Conservation (phyloP, 1,140 invertebrate species). For the Ruditapes philippinarum region DNA sequence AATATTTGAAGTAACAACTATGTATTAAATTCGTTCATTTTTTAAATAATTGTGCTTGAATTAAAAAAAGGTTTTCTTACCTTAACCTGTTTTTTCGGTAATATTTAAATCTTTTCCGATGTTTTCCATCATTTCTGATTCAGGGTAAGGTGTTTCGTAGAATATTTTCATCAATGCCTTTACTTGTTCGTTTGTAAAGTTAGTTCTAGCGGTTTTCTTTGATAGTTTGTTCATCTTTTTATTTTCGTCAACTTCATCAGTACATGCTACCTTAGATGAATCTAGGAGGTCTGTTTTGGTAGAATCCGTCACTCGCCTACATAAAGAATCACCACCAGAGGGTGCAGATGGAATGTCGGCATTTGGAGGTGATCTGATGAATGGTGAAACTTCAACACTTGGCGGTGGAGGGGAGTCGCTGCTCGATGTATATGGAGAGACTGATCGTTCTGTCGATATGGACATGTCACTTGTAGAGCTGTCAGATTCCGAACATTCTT, state of each 20-base stretch:
- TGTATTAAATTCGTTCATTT: too few relatives aligned
- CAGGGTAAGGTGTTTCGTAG: slow-evolving; percentile 77
- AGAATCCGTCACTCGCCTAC: neutral
- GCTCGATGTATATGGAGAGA: neutral
- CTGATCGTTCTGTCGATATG: neutral
- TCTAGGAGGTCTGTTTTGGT: slow-evolving; percentile 49
- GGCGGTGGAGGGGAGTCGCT: neutral
- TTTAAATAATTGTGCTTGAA: too few relatives aligned
- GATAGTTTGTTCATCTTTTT: neutral
- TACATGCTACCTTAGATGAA: slow-evolving; percentile 36
- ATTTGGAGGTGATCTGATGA: neutral
- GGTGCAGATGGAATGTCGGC: slow-evolving; percentile 42
- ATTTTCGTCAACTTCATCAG: slow-evolving; percentile 4
- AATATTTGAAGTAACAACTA: too few relatives aligned
- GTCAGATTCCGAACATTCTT: neutral
- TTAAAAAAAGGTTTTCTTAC: too few relatives aligned
- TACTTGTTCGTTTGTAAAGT: slow-evolving; percentile 75
- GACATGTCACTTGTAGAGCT: neutral
- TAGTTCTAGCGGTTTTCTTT: slow-evolving; percentile 75
- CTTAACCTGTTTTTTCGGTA: slow-evolving; percentile 74
- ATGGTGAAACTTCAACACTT: neutral
- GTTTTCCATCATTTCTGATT: slow-evolving; percentile 76
- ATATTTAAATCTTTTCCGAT: slow-evolving; percentile 72
- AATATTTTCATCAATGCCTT: slow-evolving; percentile 74
- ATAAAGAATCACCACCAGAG: slow-evolving; percentile 52